Evolutionary conservation across 1,140 invertebrate genomes (phyloP).

Genomic region (Diabrotica virgifera): DNA sequence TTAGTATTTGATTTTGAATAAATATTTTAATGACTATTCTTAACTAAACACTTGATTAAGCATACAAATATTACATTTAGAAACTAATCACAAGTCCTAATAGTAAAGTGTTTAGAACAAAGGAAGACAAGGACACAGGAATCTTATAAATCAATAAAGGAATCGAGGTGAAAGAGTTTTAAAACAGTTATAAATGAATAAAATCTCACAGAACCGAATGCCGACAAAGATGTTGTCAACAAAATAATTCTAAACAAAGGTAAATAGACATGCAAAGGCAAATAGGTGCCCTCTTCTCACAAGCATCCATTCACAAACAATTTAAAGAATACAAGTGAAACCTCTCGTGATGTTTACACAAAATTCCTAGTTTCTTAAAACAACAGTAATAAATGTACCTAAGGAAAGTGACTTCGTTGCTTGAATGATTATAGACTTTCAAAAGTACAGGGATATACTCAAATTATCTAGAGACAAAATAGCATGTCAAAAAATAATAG

Average conservation of each 20-base stretch:
- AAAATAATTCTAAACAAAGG: slow-evolving; percentile 1
- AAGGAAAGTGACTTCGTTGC: not conserved
- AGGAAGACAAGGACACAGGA: not conserved
- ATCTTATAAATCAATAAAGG: not conserved
- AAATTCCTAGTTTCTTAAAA: not conserved
- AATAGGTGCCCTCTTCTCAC: not conserved
- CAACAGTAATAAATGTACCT: not conserved
- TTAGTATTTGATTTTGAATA: no score
- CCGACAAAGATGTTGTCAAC: slow-evolving; percentile 1
- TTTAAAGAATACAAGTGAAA: slow-evolving; percentile 3
- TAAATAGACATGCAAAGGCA: not conserved
- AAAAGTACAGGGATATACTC: no score
- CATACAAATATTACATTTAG: no score
- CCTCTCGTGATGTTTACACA: not conserved
- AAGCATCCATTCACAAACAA: not conserved
- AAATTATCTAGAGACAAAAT: no score
- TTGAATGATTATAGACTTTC: not conserved
- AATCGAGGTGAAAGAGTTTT: not conserved
- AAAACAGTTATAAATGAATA: slow-evolving; percentile 1
- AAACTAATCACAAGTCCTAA: no score
- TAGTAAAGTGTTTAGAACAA: no score
- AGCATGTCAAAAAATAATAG: no score
- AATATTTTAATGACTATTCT: no score
- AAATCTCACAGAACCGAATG: not conserved
- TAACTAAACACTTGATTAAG: no score